Base-by-base conservation (phyloP, 1,140 invertebrate species). In the Drosophila lacteicornis region DNA sequence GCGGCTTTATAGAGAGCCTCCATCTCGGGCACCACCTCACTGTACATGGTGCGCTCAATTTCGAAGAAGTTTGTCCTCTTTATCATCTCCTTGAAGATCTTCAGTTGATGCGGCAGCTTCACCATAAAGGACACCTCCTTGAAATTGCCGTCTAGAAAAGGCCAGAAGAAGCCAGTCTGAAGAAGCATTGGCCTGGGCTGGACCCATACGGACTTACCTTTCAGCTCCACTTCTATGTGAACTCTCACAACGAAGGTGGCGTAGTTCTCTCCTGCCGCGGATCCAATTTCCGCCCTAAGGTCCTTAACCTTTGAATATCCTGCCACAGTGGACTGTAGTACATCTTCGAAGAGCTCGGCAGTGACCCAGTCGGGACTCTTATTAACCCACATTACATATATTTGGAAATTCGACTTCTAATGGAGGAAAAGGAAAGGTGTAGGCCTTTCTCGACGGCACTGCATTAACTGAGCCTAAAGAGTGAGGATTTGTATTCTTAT, bases 1-100 rank as follows among this genome's bases (percentile, higher is more conserved):
- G n/a, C 94, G 70, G 60, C 87, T 8, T 46, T 93, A 91, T 70
- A 92, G n/a, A 91, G 12, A 27, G 87, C 57, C 25, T 91, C 91
- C 61, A 92, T 67, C 49, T 91, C 82, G 4, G 87, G 91, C 8
- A 92, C 78, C 17, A 84, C 33, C 2, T 77, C 60, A 0, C 27
- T 45, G 49, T 92, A 92, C 78, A 87, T 82, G 11, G 13, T 25
- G 15, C 57, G 50, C 51, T 92, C 91, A 0, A 57, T 57, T 0
- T 73, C 76, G 25, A 92, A 92, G 3, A 92, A 60, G 40, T 79
- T 78, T 0, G 49, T 65, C 7, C 51, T 57, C 49, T 77, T 65
- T 38, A 79, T 47, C 66, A 90, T 73, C 8, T 74, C 65, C 8
- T 33, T 53, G 27, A 25, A 75, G 1, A 61, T 17, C 25, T 76